phyloP scores from a whole-genome alignment of 2,888 invertebrate species.

The Xestia rhomboidea region DNA sequence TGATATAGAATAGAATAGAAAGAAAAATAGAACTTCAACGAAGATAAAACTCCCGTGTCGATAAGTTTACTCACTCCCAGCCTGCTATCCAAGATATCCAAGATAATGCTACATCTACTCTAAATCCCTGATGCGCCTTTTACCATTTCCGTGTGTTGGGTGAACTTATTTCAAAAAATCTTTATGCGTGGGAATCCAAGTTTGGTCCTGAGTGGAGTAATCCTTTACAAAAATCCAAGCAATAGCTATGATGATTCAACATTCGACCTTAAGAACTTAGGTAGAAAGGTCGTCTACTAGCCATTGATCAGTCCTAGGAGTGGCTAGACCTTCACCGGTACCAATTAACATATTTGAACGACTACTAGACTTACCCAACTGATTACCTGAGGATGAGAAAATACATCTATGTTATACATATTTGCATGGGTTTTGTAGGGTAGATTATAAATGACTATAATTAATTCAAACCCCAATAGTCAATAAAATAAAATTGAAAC shows the following conservation, averaged over 20 bases:
- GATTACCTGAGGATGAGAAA: slow-evolving; percentile 55
- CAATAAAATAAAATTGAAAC: not conserved
- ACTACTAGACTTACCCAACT: slow-evolving; percentile 59
- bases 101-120: not conserved
- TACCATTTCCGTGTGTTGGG: not conserved
- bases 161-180: not conserved
- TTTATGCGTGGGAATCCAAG: not conserved
- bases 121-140: not conserved
- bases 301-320: slow-evolving; percentile 42
- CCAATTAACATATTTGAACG: slow-evolving; percentile 14
- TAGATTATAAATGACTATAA: not conserved
- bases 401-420: slow-evolving; percentile 43
- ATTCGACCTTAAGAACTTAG: not conserved
- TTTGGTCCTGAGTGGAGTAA: not conserved
- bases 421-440: slow-evolving; percentile 7
- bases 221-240: not conserved
- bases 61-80: not conserved
- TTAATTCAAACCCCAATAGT: not conserved
- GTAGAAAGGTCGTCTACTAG: slow-evolving; percentile 6
- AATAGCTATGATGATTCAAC: not conserved
- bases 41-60: not conserved
- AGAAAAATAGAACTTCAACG: no score
- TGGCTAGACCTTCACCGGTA: slow-evolving; percentile 17
- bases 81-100: not conserved
- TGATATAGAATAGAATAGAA: no score